Percentiles rank a stretch among this genome's conserved stretches.
These are phyloP conservation scores for Camptogramma bilineatum DNA, from an alignment of 2,888 invertebrate genomes.

Conservation along the genomic window DNA sequence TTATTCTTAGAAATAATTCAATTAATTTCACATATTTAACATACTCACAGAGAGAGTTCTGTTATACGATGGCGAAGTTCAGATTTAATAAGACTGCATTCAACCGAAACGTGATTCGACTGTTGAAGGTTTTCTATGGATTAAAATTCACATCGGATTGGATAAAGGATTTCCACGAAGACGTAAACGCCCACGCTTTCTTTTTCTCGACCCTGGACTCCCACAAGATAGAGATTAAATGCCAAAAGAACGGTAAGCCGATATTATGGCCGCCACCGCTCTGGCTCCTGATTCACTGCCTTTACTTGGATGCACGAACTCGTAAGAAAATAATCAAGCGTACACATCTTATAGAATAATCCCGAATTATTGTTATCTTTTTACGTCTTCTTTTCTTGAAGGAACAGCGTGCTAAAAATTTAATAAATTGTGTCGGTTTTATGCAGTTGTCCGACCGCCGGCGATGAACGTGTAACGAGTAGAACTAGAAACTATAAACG, in stretches of 20 bases:
- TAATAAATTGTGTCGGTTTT: constrained; percentile 9
- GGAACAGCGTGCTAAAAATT: background rate
- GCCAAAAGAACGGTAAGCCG: constrained; percentile 54
- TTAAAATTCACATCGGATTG: constrained; percentile 50
- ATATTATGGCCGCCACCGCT: constrained; percentile 30
- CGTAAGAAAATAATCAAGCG: constrained; percentile 29
- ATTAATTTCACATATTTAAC: constrained; percentile 17
- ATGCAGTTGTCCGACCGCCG: too few species aligned
- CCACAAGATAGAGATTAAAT: constrained; percentile 60
- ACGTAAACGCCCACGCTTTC: constrained; percentile 59
- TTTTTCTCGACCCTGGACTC: constrained; percentile 49
- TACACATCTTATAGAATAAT: constrained; percentile 35
- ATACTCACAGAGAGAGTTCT: background rate
- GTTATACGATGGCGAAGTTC: background rate
- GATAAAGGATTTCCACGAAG: constrained; percentile 53
- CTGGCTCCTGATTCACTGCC: constrained; percentile 30
- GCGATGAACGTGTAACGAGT: too few species aligned
- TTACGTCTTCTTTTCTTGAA: constrained; percentile 9
- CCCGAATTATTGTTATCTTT: constrained; percentile 26
- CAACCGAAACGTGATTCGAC: constrained; percentile 23
- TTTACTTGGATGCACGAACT: constrained; percentile 33
- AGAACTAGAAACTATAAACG: too few species aligned
- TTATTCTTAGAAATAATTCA: constrained; percentile 31
- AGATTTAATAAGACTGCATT: constrained; percentile 20
- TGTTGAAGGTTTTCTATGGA: constrained; percentile 39